A percentile compares a stretch with the other conserved stretches of the same genome.
phyloP scores from a whole-genome alignment of 2,888 invertebrate genomes.

The Agrilus mali region DNA sequence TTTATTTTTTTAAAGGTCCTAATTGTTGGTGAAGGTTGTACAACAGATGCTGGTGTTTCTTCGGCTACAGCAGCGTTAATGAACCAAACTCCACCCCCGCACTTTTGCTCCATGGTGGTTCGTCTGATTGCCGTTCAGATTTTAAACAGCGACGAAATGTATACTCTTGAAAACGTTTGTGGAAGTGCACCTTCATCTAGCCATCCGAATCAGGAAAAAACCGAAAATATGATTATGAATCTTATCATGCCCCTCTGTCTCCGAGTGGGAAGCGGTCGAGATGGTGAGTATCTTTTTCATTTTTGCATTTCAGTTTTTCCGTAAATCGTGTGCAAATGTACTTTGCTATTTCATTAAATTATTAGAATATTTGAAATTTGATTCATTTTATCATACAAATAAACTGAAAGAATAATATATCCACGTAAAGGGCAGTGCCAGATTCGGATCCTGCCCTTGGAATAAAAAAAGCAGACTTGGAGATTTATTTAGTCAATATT shows the following conservation, averaged over 20 bases:
- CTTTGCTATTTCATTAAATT: background rate
- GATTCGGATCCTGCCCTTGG: no score
- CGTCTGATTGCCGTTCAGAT: conserved; percentile 89
- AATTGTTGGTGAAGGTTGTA: conserved; percentile 63
- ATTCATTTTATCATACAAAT: no score
- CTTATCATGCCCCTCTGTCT: conserved; percentile 92
- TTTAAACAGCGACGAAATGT: conserved; percentile 83
- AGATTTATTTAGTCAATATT: no score
- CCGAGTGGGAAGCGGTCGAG: conserved; percentile 86
- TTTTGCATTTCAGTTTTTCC: background rate
- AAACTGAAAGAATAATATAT: no score
- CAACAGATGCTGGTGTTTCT: conserved; percentile 56
- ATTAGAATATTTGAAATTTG: background rate
- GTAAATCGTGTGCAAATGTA: no score
- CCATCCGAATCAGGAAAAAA: conserved; percentile 81
- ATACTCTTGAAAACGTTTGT: conserved; percentile 88
- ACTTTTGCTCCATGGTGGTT: conserved; percentile 94
- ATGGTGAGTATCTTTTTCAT: conserved; percentile 46
- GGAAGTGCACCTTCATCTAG: conserved; percentile 64
- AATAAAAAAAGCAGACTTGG: no score
- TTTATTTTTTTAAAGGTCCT: conserved; percentile 43
- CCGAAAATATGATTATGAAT: conserved; percentile 93
- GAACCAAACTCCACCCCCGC: conserved; percentile 85
- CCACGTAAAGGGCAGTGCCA: no score
- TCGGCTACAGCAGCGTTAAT: conserved; percentile 77